Evolutionary conservation across 2,113 vertebrate genomes (phyloP), one percentile per base, ranked within the genome.

Genomic region (Camelus dromedarius): DNA sequence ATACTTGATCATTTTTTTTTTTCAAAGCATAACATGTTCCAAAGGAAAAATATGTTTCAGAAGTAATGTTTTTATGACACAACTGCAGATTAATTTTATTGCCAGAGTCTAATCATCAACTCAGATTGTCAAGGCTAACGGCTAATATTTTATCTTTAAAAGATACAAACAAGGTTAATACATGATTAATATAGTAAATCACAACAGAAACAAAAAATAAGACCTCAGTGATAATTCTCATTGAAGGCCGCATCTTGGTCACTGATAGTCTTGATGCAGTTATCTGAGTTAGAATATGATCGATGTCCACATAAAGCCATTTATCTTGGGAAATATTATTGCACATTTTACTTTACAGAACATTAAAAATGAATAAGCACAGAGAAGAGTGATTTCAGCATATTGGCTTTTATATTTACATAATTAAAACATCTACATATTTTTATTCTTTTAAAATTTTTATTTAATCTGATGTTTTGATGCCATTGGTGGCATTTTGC

Each of bases 401-500:
- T 46, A 24, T 32, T 22, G 79, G 42, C 20, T 62, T 83, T 80
- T 69, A 67, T 76, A 64, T 64, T 75, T 67, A 66, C 38, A 64
- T 54, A 69, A 58, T 77, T 79, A 62, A 83, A 75, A 60, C 1
- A 66, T 24, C 15, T 79, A 32, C 18, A 38, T 24, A 54, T 73
- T 76, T 81, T 93, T 89, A 42, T 42, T 42, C 38, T 42, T 42
- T 42, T 42, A 42, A 42, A 42, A 98, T 98, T 98, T 98, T 98
- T 98, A 98, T 98, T 94, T 97, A 96, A 96, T 98, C 96, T 98
- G 98, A 98, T 98, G 97, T 95, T 98, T 97, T 96, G 97, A 77
- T 97, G 96, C 96, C 76, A 7, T 95, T 93, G 85, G 96, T 98
- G 96, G 91, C 93, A 94, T 93, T 86, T 95, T 95, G 95, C 80